Evolutionary conservation across 2,797 vertebrate species (phyloP).

Genomic region (Cuculus canorus): DNA sequence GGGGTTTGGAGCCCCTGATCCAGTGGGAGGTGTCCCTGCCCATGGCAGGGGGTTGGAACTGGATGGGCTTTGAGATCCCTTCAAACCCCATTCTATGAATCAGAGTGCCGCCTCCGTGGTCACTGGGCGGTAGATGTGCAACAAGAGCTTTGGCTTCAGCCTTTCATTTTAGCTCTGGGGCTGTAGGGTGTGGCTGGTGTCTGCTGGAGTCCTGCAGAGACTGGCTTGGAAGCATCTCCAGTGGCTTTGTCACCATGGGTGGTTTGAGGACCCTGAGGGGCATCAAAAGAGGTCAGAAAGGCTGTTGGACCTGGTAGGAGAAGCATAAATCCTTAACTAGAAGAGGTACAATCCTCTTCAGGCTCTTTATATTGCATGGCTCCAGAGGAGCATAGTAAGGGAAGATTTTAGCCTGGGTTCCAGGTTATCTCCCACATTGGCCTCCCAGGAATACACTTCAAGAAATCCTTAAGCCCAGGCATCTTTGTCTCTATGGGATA

Average conservation of each 20-base stretch:
- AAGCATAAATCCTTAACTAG: fast-evolving
- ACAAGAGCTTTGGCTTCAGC: not conserved
- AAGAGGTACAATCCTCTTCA: fast-evolving
- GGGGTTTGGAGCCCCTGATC: too few species aligned
- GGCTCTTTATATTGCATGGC: fast-evolving
- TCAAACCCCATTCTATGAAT: not conserved
- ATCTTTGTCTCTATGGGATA: too few species aligned
- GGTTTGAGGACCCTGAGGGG: fast-evolving
- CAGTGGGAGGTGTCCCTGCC: too few species aligned
- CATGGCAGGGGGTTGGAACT: too few species aligned
- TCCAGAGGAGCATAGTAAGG: not conserved
- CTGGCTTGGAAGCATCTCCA: not conserved
- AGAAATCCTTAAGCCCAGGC: not conserved
- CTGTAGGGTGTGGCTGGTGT: not conserved
- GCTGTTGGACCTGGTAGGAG: not conserved
- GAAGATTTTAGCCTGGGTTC: fast-evolving
- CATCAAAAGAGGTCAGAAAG: not conserved
- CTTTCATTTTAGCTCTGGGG: not conserved
- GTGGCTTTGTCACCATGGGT: fast-evolving
- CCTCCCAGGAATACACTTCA: not conserved
- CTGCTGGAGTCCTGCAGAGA: fast-evolving
- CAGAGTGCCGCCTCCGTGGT: fast-evolving
- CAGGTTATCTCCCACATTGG: not conserved
- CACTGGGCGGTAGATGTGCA: fast-evolving
- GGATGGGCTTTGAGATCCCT: too few species aligned